A percentile compares a stretch with the other conserved stretches of the same genome.
These are phyloP conservation scores for Lochmaea capreae DNA, from an alignment of 2,888 invertebrate species.

Conservation along the genomic window DNA sequence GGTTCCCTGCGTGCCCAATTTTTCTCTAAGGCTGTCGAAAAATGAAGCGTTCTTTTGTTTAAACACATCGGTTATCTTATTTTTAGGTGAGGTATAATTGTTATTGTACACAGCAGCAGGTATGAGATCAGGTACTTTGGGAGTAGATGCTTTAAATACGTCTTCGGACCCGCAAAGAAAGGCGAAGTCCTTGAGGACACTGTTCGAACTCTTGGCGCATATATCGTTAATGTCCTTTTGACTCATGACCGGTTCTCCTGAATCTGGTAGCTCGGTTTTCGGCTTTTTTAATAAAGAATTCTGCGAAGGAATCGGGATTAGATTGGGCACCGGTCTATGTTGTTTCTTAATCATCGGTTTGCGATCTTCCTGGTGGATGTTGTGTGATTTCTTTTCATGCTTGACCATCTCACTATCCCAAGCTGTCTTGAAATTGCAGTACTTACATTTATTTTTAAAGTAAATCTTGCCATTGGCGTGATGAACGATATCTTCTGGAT, in stretches of 20 bases:
- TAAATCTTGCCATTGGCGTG: constrained; percentile 65
- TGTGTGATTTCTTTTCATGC: constrained; percentile 67
- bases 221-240: constrained; percentile 67
- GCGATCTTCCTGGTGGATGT: constrained; percentile 60
- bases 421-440: constrained; percentile 70
- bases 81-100: constrained; percentile 46
- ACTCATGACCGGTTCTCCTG: constrained; percentile 61
- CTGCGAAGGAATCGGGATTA: constrained; percentile 76
- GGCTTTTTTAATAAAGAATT: constrained; percentile 55
- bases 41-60: constrained; percentile 81
- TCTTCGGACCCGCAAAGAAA: constrained; percentile 65
- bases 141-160: constrained; percentile 56
- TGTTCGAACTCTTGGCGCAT: constrained; percentile 65
- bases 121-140: constrained; percentile 60
- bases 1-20: constrained; percentile 71
- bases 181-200: constrained; percentile 70
- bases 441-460: constrained; percentile 66
- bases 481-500: constrained; percentile 65
- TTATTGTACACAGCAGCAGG: constrained; percentile 52
- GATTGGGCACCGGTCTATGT: constrained; percentile 78
- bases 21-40: constrained; percentile 85
- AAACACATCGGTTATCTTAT: constrained; percentile 56
- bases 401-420: constrained; percentile 71
- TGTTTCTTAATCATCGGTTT: constrained; percentile 58
- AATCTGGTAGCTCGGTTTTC: constrained; percentile 44